These are phyloP conservation scores for Amphipyra berbera DNA, from an alignment of 2,888 invertebrate genomes.

Conservation along the genomic window DNA sequence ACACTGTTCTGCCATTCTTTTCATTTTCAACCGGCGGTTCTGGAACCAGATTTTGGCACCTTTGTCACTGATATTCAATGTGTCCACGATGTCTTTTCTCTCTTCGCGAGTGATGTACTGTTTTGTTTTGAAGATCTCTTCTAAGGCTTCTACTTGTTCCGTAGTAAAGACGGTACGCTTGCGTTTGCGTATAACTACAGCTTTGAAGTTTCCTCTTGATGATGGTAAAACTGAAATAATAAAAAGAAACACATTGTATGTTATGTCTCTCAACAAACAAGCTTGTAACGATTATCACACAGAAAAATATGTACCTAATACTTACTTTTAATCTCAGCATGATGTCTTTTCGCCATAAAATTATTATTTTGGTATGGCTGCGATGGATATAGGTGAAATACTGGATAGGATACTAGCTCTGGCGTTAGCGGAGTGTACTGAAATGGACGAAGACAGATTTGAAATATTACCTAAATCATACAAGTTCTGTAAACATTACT, in stretches of 20 bases:
- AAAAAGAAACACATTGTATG: neutral
- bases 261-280: too few relatives aligned
- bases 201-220: conserved; percentile 54
- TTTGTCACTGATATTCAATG: conserved; percentile 91
- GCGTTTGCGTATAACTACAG: conserved; percentile 86
- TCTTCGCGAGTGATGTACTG: conserved; percentile 93
- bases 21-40: conserved; percentile 92
- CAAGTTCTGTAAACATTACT: neutral
- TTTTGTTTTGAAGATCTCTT: conserved; percentile 92
- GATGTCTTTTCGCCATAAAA: conserved; percentile 41
- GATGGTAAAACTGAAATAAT: conserved; percentile 55
- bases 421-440: conserved; percentile 31
- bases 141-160: conserved; percentile 92
- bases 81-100: conserved; percentile 91
- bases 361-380: conserved; percentile 11
- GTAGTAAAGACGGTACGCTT: conserved; percentile 94
- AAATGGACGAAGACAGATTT: conserved; percentile 5
- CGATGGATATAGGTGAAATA: conserved; percentile 14
- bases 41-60: conserved; percentile 95
- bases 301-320: conserved; percentile 15
- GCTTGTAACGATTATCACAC: neutral
- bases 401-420: conserved; percentile 17
- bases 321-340: conserved; percentile 62
- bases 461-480: neutral
- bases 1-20: conserved; percentile 79